Conservation (phyloP, 1,140 invertebrate genomes). For the Magallana ariakensis region DNA sequence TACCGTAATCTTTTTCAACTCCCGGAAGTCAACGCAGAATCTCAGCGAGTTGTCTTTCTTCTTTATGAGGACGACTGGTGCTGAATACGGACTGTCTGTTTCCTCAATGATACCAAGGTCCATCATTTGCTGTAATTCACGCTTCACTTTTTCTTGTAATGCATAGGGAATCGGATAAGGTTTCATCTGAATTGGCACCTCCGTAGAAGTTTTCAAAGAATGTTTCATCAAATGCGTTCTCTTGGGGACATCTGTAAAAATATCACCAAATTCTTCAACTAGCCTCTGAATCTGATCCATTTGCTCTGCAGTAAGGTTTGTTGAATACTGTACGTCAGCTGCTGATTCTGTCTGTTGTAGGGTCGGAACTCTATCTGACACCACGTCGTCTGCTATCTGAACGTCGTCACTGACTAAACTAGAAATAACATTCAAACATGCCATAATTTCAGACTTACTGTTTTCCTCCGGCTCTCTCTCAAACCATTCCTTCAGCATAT, state of each 20-base stretch:
- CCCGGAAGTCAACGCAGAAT: not conserved
- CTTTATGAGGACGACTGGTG: slow-evolving; percentile 40
- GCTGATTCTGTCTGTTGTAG: not conserved
- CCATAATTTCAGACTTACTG: not conserved
- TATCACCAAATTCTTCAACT: slow-evolving; percentile 4
- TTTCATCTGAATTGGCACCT: not conserved
- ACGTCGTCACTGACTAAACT: not conserved
- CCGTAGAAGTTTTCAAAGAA: not conserved
- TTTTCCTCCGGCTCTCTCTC: not conserved
- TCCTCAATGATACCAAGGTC: slow-evolving; percentile 53
- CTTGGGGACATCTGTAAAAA: slow-evolving; percentile 7
- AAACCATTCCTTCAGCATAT: slow-evolving; percentile 5
- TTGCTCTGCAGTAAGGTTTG: not conserved
- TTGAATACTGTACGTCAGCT: not conserved
- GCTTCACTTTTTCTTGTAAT: not conserved
- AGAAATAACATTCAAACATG: not conserved
- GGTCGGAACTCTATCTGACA: not conserved
- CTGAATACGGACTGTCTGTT: slow-evolving; percentile 52
- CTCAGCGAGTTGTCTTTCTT: not conserved
- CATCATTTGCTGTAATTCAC: slow-evolving; percentile 49
- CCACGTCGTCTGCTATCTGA: not conserved
- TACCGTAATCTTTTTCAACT: slow-evolving; percentile 48
- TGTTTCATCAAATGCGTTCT: not conserved
- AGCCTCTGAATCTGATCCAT: not conserved
- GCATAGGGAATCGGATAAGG: slow-evolving; percentile 34